Evolutionary conservation across 1,140 invertebrate species (phyloP).

Genomic region (Ceratina australensis): DNA sequence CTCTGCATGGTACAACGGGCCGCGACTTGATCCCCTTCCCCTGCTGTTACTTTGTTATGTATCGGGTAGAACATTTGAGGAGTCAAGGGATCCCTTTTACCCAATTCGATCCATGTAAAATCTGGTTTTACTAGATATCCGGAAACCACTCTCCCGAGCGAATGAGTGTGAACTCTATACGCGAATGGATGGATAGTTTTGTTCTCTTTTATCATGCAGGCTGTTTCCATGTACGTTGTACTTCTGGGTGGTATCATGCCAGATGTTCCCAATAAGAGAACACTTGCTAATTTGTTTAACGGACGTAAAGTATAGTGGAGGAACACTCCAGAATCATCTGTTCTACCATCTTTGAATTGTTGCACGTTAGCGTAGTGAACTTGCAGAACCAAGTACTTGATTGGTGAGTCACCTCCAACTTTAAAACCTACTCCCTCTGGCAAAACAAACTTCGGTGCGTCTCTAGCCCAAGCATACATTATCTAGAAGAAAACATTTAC

Average conservation of each 20-base stretch:
- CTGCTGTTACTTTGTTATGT: conserved; percentile 82
- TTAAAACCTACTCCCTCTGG: conserved; percentile 92
- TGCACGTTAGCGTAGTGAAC: conserved; percentile 93
- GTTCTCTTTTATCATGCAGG: conserved; percentile 89
- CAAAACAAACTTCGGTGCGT: conserved; percentile 92
- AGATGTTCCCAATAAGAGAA: conserved; percentile 90
- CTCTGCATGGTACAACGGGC: conserved; percentile 96
- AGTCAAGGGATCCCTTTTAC: conserved; percentile 93
- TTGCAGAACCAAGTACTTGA: conserved; percentile 92
- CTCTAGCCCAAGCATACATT: conserved; percentile 97
- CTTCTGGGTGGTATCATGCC: conserved; percentile 87
- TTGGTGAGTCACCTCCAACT: conserved; percentile 85
- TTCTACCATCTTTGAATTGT: conserved; percentile 86
- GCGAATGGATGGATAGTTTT: conserved; percentile 96
- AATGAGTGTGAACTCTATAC: conserved; percentile 96
- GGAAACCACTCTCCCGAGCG: conserved; percentile 91
- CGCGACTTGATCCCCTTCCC: conserved; percentile 88
- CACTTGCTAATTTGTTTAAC: conserved; percentile 90
- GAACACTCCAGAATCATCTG: conserved; percentile 90
- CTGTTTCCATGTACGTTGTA: conserved; percentile 92
- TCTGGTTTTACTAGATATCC: conserved; percentile 89
- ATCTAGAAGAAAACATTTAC: conserved; percentile 81
- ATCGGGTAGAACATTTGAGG: conserved; percentile 98
- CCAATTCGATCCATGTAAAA: conserved; percentile 90
- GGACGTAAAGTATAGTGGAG: conserved; percentile 87